phyloP scores from a whole-genome alignment of 2,797 vertebrate genomes.

The Trachurus trachurus region DNA sequence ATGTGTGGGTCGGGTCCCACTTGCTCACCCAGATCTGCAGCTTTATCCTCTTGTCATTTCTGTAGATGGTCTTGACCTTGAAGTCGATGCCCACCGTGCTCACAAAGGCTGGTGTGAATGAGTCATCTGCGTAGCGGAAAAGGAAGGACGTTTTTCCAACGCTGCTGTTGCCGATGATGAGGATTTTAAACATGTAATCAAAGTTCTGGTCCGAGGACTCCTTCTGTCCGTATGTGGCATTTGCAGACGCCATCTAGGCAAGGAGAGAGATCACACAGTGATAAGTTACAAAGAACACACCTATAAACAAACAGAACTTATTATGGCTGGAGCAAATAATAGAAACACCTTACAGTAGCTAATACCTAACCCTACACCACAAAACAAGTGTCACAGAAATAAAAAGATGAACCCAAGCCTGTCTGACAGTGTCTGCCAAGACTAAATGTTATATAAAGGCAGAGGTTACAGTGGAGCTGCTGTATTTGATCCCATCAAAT shows the following conservation, averaged over 20 bases:
- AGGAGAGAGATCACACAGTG: conserved; percentile 25
- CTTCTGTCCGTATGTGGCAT: conserved; percentile 95
- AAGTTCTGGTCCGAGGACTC: conserved; percentile 97
- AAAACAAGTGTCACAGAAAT: not conserved
- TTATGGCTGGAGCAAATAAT: not conserved
- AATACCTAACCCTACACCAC: not conserved
- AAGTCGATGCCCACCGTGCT: conserved; percentile 99
- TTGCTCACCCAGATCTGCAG: conserved; percentile 97
- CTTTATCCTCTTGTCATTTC: conserved; percentile 98
- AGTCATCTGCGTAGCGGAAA: conserved; percentile 97
- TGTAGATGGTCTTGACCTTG: conserved; percentile 98
- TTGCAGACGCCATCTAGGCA: conserved; percentile 94
- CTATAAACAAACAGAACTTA: not conserved
- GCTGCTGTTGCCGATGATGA: conserved; percentile 99
- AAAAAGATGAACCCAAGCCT: not conserved
- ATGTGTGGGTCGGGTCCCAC: not conserved
- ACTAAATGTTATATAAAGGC: not conserved
- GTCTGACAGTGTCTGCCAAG: not conserved
- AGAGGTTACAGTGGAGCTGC: not conserved
- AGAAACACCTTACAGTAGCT: not conserved
- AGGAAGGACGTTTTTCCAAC: conserved; percentile 98
- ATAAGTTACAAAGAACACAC: conserved; percentile 4
- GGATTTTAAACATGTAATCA: conserved; percentile 99
- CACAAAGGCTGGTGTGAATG: conserved; percentile 97
- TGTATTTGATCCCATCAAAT: conserved; percentile 6